A percentile compares a stretch with the other conserved stretches of the same genome.
Conservation (phyloP, 2,797 vertebrate species). For the Forpus xanthops region DNA sequence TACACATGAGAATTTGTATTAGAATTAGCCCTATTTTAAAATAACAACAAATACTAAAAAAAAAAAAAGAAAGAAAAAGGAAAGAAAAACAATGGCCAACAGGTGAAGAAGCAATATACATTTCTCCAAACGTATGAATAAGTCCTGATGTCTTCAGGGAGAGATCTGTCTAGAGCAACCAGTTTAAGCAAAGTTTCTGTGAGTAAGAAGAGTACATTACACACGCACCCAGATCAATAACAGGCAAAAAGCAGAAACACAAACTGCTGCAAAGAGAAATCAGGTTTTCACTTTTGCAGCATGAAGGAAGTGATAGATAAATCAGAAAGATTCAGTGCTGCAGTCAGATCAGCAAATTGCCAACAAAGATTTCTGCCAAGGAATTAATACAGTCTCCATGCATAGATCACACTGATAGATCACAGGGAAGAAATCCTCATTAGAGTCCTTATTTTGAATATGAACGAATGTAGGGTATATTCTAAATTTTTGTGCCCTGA, state of each 20-base stretch:
- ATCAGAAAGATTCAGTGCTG: not conserved
- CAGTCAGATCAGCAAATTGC: not conserved
- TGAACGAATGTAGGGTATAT: accelerated
- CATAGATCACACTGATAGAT: not conserved
- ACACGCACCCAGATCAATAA: not conserved
- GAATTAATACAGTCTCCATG: not conserved
- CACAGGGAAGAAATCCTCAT: not conserved
- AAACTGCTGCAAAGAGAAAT: not conserved
- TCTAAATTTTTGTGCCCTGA: not conserved
- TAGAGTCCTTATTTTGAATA: not conserved
- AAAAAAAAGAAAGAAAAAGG: not conserved
- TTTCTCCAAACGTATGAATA: not conserved
- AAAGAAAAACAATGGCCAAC: not conserved
- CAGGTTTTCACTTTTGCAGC: not conserved
- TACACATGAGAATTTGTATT: not conserved
- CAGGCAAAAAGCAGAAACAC: not conserved
- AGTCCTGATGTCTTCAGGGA: not conserved
- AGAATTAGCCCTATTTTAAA: not conserved
- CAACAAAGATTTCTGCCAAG: not conserved
- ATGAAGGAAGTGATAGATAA: not conserved
- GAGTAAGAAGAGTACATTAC: not conserved
- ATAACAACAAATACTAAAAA: not conserved
- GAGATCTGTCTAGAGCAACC: not conserved
- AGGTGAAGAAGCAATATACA: not conserved
- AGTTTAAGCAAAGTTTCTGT: not conserved